Percentiles rank a stretch among this genome's conserved stretches.
These are phyloP conservation scores for Acromyrmex echinatior DNA, from an alignment of 1,140 invertebrate genomes.

Conservation along the genomic window DNA sequence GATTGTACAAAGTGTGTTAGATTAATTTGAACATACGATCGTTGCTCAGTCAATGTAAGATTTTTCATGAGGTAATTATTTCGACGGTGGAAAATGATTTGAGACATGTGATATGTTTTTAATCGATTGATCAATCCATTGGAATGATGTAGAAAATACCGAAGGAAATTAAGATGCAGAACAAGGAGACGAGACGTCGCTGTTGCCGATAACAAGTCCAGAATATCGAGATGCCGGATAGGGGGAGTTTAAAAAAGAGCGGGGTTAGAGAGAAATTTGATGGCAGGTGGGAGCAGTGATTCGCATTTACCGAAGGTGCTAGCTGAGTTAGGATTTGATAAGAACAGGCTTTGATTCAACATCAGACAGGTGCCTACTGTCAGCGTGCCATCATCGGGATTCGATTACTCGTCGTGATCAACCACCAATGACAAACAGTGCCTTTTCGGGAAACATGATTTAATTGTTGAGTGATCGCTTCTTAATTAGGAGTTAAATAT, in stretches of 20 bases:
- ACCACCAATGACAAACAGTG: conserved; percentile 10
- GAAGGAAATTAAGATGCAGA: background rate
- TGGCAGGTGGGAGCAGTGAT: conserved; percentile 18
- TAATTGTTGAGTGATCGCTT: conserved; percentile 8
- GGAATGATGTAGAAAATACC: background rate
- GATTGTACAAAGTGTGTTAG: background rate
- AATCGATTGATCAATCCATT: conserved; percentile 2
- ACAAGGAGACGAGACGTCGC: conserved; percentile 3
- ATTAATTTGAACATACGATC: conserved; percentile 12
- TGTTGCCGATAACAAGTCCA: conserved; percentile 16
- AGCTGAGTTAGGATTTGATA: conserved; percentile 41
- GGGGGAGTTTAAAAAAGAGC: background rate
- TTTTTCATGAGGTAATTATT: conserved; percentile 44
- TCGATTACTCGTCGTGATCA: background rate
- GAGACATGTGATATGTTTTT: background rate
- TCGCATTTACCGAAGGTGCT: conserved; percentile 50
- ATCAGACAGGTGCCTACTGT: conserved; percentile 1
- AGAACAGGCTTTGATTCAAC: conserved; percentile 34
- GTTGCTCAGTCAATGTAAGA: background rate
- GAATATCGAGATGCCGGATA: conserved; percentile 19
- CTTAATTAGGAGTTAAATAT: conserved; percentile 11
- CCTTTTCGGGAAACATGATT: background rate
- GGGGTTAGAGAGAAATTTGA: conserved; percentile 29
- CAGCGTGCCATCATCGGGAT: background rate
- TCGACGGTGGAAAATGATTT: background rate